A percentile compares a stretch with the other conserved stretches of the same genome.
Evolutionary conservation across 1,140 invertebrate species (phyloP).

Genomic region (Heliconius eleuchia): DNA sequence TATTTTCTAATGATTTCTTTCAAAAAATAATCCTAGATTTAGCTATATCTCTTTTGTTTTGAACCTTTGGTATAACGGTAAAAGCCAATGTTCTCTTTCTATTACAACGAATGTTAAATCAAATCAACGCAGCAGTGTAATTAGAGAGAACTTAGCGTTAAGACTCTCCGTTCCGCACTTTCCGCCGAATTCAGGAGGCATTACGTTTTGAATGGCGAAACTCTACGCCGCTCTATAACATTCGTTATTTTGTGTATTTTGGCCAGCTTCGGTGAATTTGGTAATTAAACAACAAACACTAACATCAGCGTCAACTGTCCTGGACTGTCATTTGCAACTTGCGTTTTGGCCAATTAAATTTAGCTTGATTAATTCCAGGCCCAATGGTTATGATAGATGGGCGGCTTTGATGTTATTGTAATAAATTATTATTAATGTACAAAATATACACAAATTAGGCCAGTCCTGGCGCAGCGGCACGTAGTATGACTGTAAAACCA

Average conservation of each 20-base stretch:
- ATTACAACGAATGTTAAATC: too few species aligned
- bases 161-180: too few species aligned
- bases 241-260: not conserved
- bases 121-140: too few species aligned
- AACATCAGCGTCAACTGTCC: constrained; percentile 14
- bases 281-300: constrained; percentile 15
- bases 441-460: too few species aligned
- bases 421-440: not conserved
- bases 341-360: constrained; percentile 35
- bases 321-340: constrained; percentile 19
- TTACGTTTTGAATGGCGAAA: too few species aligned
- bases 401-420: not conserved
- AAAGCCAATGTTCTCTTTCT: not conserved
- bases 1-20: too few species aligned
- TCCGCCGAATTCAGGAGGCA: too few species aligned
- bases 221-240: too few species aligned
- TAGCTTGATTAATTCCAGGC: constrained; percentile 23
- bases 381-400: constrained; percentile 25
- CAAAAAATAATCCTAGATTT: not conserved
- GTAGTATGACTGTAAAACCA: too few species aligned
- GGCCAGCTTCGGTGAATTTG: not conserved
- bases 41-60: not conserved
- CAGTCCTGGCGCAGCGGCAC: too few species aligned
- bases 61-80: not conserved
- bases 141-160: too few species aligned